Conservation (phyloP, 2,797 vertebrate genomes). For the Spatula clypeata region DNA sequence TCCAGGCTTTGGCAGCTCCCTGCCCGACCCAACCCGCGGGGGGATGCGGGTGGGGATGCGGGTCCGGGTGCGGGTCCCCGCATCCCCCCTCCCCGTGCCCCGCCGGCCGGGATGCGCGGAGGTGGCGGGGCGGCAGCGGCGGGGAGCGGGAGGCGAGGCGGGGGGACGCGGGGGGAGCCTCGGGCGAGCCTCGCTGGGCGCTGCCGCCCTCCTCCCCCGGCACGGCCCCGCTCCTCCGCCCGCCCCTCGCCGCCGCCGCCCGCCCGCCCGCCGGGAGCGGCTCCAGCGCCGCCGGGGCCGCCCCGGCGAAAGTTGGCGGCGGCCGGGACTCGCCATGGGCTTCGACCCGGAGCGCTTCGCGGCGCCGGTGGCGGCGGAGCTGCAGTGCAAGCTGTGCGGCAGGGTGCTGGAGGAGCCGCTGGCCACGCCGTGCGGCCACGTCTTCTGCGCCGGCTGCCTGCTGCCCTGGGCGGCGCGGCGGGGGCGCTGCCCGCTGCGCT, state of each 20-base stretch:
- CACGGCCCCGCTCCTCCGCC: background rate
- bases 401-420: conserved; percentile 64
- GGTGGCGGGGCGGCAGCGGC: background rate
- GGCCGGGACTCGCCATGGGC: background rate
- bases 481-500: conserved; percentile 59
- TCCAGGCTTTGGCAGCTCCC: background rate
- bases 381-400: conserved; percentile 52
- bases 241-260: background rate
- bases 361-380: conserved; percentile 46
- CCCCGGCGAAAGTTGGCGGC: background rate
- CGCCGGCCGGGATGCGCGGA: background rate
- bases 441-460: conserved; percentile 68
- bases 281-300: background rate
- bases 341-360: conserved; percentile 57
- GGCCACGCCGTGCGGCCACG: conserved; percentile 63
- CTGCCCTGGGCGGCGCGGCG: conserved; percentile 60
- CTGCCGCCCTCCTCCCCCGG: conserved; percentile 30
- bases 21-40: background rate
- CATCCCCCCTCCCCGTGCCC: background rate
- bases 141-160: conserved; percentile 31
- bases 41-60: background rate
- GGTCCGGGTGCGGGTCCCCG: background rate
- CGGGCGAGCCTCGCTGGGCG: conserved; percentile 41
- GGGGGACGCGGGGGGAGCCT: background rate
- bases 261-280: background rate